Evolutionary conservation across 1,140 invertebrate species (phyloP), one percentile per base, ranked within the genome.

Genomic region (Phortica variegata): DNA sequence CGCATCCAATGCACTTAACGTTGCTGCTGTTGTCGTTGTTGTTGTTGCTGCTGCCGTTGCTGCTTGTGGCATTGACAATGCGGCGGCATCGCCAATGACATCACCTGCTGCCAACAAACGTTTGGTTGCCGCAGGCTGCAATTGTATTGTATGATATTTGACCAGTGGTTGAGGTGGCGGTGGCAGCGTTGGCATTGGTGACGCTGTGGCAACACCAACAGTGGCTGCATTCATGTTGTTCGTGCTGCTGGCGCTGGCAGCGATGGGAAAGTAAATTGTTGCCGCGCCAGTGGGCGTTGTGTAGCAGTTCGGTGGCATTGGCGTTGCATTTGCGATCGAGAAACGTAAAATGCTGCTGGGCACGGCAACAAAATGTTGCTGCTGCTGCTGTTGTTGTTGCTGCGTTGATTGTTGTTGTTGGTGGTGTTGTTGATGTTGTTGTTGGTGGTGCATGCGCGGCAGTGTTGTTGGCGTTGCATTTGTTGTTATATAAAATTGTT

Each of bases 101-200:
- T n/a, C n/a, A 19, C 13, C 57, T 40, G 33, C 55, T 52, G 7
- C 20, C 21, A 69, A 29, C 45, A 65, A 41, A 32, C 61, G 57
- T 19, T 56, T 58, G 20, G 43, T 43, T 42, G 63, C 44, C 43
- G 61, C 49, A 21, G 71, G 71, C 19, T 71, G 61, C 56, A 73
- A 63, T 54, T 74, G 71, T 58, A 74, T 73, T 41, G 71, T 74
- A 36, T 74, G 71, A 55, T 74, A 74, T 58, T 74, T 74, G 34
- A 74, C 63, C 52, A 74, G 41, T 21, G 68, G 65, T 43, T 70
- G 70, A 18, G 48, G 55, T 23, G 54, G 41, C 40, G 54, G 34
- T 52, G 23, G 18, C 5, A 26, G 23, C 23, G 23, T 26, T 26
- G 5, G 23, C 10, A 26, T 5, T 26, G 10, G 5, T 26, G 23